Conservation (phyloP, 2,888 invertebrate genomes). For the Drosophila seclusa region DNA sequence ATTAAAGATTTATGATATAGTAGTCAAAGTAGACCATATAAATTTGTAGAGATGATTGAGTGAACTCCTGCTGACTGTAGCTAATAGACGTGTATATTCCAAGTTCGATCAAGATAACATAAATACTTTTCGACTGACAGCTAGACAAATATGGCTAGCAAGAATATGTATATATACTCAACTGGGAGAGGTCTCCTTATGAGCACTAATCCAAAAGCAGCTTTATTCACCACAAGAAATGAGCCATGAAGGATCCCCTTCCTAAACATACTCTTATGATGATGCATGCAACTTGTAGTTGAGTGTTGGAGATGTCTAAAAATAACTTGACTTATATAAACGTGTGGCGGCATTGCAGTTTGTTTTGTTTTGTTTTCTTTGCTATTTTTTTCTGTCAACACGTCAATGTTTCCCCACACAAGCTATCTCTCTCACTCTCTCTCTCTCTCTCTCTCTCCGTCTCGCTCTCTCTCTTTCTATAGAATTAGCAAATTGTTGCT, state of each 20-base stretch:
- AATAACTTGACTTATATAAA: constrained; percentile 51
- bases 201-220: background rate
- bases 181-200: background rate
- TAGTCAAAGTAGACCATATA: background rate
- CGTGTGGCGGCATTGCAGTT: constrained; percentile 28
- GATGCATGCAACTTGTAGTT: constrained; percentile 13
- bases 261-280: background rate
- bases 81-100: background rate
- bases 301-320: constrained; percentile 13
- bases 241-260: background rate
- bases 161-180: background rate
- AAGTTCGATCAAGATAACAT: background rate
- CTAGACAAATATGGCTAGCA: background rate
- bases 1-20: background rate
- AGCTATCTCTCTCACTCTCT: background rate
- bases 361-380: constrained; percentile 13
- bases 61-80: background rate
- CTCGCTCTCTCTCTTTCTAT: constrained; percentile 5
- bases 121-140: background rate
- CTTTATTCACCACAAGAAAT: background rate
- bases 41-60: background rate
- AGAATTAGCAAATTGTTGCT: constrained; percentile 36
- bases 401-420: constrained; percentile 22
- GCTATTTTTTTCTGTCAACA: constrained; percentile 15
- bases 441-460: background rate